Conservation (phyloP, 2,797 vertebrate genomes). For the Selene dorsalis region DNA sequence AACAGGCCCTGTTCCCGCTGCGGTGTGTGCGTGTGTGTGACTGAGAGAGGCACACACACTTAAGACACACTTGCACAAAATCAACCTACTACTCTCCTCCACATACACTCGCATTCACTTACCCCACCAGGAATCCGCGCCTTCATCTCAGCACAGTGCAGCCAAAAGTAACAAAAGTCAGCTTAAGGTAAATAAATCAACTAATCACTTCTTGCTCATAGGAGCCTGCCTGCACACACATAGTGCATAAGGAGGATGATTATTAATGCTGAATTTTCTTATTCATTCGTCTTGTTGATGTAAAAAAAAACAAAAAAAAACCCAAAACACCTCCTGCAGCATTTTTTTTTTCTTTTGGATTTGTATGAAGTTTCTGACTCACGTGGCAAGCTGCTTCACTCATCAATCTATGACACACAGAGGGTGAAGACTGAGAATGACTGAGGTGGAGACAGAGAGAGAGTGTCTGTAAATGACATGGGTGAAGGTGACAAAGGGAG, state of each 20-base stretch:
- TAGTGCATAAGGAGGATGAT: constrained; percentile 15
- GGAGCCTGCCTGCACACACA: constrained; percentile 36
- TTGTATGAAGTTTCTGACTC: constrained; percentile 24
- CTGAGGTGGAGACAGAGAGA: not conserved
- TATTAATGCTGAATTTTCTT: constrained; percentile 29
- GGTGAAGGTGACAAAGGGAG: not conserved
- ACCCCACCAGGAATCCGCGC: constrained; percentile 58
- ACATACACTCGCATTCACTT: constrained; percentile 37
- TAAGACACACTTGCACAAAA: constrained; percentile 50
- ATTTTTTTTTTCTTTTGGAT: no score
- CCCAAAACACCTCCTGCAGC: not conserved
- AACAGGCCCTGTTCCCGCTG: constrained; percentile 71
- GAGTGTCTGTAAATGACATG: not conserved
- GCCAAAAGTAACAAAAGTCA: constrained; percentile 67
- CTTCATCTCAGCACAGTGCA: constrained; percentile 56
- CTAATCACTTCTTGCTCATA: constrained; percentile 46
- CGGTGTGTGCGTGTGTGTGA: constrained; percentile 12
- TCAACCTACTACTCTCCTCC: constrained; percentile 52
- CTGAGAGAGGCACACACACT: constrained; percentile 25
- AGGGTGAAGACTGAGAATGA: constrained; percentile 15
- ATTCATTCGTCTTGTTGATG: constrained; percentile 4
- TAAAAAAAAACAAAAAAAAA: not conserved
- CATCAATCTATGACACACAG: not conserved
- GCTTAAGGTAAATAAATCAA: constrained; percentile 60
- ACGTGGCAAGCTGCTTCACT: constrained; percentile 8